phyloP scores from a whole-genome alignment of 2,888 invertebrate species.

The Stenotaenia linearis region DNA sequence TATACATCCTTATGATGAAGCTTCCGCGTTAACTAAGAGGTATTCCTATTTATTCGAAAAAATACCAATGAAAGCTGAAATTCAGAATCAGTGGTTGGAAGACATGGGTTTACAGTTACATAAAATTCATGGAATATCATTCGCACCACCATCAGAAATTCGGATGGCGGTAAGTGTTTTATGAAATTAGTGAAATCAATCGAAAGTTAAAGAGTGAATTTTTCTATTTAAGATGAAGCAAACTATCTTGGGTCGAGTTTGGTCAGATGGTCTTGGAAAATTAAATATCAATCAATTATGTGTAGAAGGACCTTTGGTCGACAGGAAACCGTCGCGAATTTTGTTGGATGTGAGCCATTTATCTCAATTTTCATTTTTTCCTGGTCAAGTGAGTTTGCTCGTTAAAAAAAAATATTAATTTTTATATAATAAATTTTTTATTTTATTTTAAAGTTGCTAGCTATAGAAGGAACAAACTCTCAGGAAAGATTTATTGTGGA shows the following conservation, averaged over 20 bases:
- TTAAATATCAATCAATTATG: conserved; percentile 64
- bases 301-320: conserved; percentile 59
- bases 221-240: conserved; percentile 46
- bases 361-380: conserved; percentile 63
- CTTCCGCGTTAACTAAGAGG: conserved; percentile 35
- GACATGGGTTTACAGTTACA: conserved; percentile 43
- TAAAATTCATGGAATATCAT: conserved; percentile 31
- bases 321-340: conserved; percentile 45
- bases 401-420: neutral
- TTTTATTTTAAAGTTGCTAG: conserved; percentile 53
- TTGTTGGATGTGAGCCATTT: conserved; percentile 53
- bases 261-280: conserved; percentile 65
- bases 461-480: conserved; percentile 64
- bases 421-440: neutral
- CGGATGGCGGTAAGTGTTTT: conserved; percentile 42
- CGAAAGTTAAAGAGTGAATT: neutral
- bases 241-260: conserved; percentile 63
- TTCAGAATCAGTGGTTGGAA: conserved; percentile 49
- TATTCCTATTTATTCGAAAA: conserved; percentile 55
- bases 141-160: conserved; percentile 44
- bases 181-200: neutral
- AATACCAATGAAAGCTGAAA: conserved; percentile 48
- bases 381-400: conserved; percentile 57
- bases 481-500: conserved; percentile 63
- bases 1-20: conserved; percentile 32